Evolutionary conservation across 2,797 vertebrate species (phyloP), one percentile per base, ranked within the genome.

Genomic region (Platyrinchus mystaceus): DNA sequence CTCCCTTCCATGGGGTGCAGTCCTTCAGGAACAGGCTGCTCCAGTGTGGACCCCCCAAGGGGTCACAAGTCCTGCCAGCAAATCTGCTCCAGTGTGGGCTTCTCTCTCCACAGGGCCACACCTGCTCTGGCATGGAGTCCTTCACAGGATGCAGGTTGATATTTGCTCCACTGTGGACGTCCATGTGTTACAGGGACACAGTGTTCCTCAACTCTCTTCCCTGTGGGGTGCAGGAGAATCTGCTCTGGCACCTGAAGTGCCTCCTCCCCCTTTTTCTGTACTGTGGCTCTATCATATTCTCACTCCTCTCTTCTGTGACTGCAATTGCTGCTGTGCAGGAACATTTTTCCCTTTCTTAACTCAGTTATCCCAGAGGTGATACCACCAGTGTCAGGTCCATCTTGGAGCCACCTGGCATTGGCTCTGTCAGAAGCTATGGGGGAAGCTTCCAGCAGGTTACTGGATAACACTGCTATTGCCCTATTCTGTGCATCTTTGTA

Each of bases 191-290:
- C 70, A 56, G 49, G 27, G 49, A 32, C 41, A 43, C 36, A 69
- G 32, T 43, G 23, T 44, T 49, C 36, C 43, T 43, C 49, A 62
- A 16, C 36, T 36, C 9, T 28, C 32, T 52, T 58, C n/a, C 19
- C 12, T 28, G 20, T 0, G 1, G 37, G 9, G 10, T 44, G 37
- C 1, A 3, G 10, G 18, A 9, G 9, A 71, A 59, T 47, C 21
- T 71, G 14, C 26, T 71, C 15, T 41, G 18, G 34, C 44, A 52
- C 9, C 14, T 71, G 80, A 39, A 46, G 34, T 2, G 7, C 8
- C 9, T 76, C 36, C 34, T 60, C 18, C 10, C 10, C 6, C 26
- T 60, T 9, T 41, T 30, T n/a, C 24, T 62, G 41, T 7, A 4
- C 27, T 82, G 36, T 49, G 4, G 14, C 41, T 52, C 69, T 60